These are phyloP conservation scores for Erethizon dorsatum DNA, from an alignment of 2,797 vertebrate species.

Conservation along the genomic window DNA sequence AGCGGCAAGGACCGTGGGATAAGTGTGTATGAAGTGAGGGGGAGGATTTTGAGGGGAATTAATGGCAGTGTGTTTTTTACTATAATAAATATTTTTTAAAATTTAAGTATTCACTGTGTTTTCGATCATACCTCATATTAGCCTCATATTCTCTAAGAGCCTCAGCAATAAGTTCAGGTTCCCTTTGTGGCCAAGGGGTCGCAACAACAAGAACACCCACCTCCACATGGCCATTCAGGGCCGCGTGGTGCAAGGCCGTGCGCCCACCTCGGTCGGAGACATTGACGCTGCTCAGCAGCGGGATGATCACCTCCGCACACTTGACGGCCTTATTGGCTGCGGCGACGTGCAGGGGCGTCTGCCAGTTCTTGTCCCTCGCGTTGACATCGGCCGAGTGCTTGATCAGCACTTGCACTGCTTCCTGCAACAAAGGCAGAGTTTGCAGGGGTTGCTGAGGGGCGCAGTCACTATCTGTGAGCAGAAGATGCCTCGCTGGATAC, in stretches of 20 bases:
- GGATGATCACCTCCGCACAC: constrained; percentile 96
- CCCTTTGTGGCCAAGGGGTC: neutral
- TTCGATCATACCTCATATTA: neutral
- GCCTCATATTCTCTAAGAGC: neutral
- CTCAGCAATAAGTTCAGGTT: neutral
- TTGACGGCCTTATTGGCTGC: constrained; percentile 96
- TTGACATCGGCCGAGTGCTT: constrained; percentile 98
- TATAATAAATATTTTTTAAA: neutral
- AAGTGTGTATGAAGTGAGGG: neutral
- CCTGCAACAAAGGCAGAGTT: constrained; percentile 89
- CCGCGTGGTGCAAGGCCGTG: constrained; percentile 97
- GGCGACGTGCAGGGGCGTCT: constrained; percentile 97
- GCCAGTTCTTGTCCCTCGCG: constrained; percentile 99
- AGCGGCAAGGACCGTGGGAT: neutral
- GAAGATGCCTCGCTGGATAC: neutral
- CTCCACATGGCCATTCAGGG: constrained; percentile 97
- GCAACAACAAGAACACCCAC: constrained; percentile 82
- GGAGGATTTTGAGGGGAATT: neutral
- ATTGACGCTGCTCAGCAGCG: constrained; percentile 96
- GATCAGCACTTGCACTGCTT: constrained; percentile 96
- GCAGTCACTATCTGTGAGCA: neutral
- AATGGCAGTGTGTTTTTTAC: neutral
- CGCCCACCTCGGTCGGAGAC: constrained; percentile 97
- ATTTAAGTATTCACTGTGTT: neutral
- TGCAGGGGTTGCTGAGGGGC: neutral